Evolutionary conservation across 2,888 invertebrate genomes (phyloP).

Genomic region (Tenthredo livida): DNA sequence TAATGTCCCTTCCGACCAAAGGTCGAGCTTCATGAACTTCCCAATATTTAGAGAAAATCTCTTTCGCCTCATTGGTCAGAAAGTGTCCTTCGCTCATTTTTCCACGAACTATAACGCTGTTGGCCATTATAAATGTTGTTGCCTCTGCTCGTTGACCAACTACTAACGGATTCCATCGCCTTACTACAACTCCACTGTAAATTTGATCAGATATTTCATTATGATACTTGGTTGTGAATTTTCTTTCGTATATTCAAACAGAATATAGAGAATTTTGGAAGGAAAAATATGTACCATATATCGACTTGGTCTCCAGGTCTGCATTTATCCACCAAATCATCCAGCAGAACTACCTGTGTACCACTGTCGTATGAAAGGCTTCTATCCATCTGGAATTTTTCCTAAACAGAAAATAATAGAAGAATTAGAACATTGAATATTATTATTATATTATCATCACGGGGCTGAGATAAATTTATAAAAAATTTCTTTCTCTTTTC

Average conservation of each 20-base stretch:
- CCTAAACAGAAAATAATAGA: constrained; percentile 79
- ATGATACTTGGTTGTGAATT: constrained; percentile 38
- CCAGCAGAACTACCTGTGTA: constrained; percentile 74
- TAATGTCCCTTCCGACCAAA: constrained; percentile 87
- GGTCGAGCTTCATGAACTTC: constrained; percentile 82
- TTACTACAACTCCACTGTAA: constrained; percentile 87
- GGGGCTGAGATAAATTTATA: constrained; percentile 11
- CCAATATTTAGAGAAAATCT: constrained; percentile 89
- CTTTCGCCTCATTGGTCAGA: constrained; percentile 81
- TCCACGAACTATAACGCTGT: constrained; percentile 69
- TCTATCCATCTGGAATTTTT: constrained; percentile 84
- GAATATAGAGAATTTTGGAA: constrained; percentile 43
- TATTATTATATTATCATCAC: background rate
- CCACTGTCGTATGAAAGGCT: constrained; percentile 65
- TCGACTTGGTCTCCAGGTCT: constrained; percentile 94
- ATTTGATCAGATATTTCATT: constrained; percentile 55
- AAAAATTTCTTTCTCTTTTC: background rate
- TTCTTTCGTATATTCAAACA: constrained; percentile 16
- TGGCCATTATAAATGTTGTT: constrained; percentile 72
- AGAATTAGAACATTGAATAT: constrained; percentile 28
- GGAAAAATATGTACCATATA: constrained; percentile 83
- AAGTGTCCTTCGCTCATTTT: constrained; percentile 70
- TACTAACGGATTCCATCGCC: constrained; percentile 85
- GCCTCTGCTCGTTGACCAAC: constrained; percentile 84
- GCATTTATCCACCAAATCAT: constrained; percentile 92